Percentiles rank a stretch among this genome's conserved stretches.
Evolutionary conservation across 2,888 invertebrate genomes (phyloP).

Genomic region (Homarus gammarus): DNA sequence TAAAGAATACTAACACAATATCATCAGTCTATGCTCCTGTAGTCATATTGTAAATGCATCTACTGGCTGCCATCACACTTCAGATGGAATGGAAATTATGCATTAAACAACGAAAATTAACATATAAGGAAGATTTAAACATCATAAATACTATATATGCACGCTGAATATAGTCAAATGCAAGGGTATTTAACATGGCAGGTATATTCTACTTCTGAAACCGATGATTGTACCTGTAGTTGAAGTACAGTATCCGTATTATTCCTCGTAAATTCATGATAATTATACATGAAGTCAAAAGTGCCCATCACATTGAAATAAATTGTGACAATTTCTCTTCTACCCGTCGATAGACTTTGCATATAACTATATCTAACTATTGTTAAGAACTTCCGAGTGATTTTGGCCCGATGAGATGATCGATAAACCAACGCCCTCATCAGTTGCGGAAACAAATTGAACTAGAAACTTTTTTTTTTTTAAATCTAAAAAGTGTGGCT

Average conservation of each 20-base stretch:
- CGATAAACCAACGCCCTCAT: neutral
- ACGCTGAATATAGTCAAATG: neutral
- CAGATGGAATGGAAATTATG: slow-evolving; percentile 5
- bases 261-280: too few relatives aligned
- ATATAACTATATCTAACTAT: neutral
- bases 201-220: too few relatives aligned
- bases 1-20: neutral
- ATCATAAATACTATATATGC: neutral
- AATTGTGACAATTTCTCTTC: too few relatives aligned
- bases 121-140: neutral
- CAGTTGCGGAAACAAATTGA: too few relatives aligned
- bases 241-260: too few relatives aligned
- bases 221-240: too few relatives aligned
- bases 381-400: neutral
- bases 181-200: too few relatives aligned
- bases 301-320: too few relatives aligned
- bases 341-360: neutral
- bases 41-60: neutral
- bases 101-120: neutral
- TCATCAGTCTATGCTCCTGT: neutral
- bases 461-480: too few relatives aligned
- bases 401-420: neutral
- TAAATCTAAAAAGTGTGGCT: too few relatives aligned
- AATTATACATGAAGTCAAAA: too few relatives aligned
- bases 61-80: neutral